Evolutionary conservation across 2,113 vertebrate genomes (phyloP).

Genomic region (Suricata suricatta): DNA sequence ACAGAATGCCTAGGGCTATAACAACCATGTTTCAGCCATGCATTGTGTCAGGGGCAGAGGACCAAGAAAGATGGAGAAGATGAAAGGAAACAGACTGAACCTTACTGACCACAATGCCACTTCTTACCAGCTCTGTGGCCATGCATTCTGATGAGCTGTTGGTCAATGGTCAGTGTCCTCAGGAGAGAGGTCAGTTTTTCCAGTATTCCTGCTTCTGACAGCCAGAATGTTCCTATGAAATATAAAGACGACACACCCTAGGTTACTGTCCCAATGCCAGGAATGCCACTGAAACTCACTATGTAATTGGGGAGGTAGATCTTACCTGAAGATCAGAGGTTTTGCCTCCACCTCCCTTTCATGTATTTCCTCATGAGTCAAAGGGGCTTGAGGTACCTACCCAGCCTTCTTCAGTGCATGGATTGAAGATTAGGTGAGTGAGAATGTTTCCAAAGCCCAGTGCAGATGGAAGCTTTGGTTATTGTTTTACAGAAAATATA

Average conservation of each 20-base stretch:
- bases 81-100: neutral
- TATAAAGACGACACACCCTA: neutral
- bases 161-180: neutral
- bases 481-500: neutral
- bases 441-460: neutral
- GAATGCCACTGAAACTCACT: neutral
- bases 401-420: neutral
- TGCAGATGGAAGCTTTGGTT: neutral
- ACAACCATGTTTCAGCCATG: neutral
- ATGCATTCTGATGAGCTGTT: neutral
- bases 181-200: neutral
- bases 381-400: neutral
- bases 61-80: neutral
- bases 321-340: neutral
- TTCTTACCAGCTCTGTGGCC: neutral
- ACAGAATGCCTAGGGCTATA: neutral
- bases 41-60: neutral
- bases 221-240: neutral
- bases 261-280: neutral
- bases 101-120: neutral
- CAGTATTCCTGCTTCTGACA: neutral
- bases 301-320: no score
- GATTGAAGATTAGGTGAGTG: neutral
- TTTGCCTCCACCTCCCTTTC: neutral
- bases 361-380: neutral